phyloP scores from a whole-genome alignment of 1,140 invertebrate species.

The Wasmannia auropunctata region DNA sequence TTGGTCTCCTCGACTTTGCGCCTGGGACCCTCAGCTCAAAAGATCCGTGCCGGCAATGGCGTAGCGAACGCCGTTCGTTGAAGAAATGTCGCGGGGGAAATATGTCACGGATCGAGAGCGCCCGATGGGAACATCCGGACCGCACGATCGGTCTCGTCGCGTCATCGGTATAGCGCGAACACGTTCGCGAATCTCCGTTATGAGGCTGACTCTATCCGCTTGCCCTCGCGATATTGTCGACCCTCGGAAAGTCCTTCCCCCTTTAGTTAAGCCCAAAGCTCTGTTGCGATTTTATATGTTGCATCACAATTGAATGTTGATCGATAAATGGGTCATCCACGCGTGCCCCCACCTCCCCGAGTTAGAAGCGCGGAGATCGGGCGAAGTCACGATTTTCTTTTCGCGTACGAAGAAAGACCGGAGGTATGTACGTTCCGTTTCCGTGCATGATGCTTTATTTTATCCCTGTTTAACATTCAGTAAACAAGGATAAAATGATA shows the following conservation, averaged over 20 bases:
- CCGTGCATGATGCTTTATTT: too few species aligned
- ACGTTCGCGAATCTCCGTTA: conserved; percentile 26
- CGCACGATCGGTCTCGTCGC: background rate
- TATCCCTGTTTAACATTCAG: too few species aligned
- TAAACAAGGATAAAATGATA: too few species aligned
- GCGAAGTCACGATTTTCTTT: background rate
- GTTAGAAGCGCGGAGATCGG: background rate
- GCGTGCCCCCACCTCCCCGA: too few species aligned
- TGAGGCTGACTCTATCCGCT: conserved; percentile 32
- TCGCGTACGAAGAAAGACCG: background rate
- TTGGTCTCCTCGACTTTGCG: background rate
- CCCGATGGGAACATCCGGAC: background rate
- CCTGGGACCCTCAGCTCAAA: background rate
- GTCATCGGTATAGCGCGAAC: conserved; percentile 15
- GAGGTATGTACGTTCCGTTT: too few species aligned
- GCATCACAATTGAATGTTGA: conserved; percentile 82
- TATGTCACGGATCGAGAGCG: background rate
- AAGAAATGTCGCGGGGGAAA: background rate
- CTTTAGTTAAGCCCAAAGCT: conserved; percentile 61
- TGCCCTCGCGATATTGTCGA: conserved; percentile 4
- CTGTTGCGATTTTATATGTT: conserved; percentile 83
- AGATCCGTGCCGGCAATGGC: background rate
- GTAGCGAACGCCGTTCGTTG: background rate
- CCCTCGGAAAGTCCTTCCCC: conserved; percentile 23
- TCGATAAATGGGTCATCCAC: conserved; percentile 77